Evolutionary conservation across 2,888 invertebrate species (phyloP).

Genomic region (Acronicta aceris): DNA sequence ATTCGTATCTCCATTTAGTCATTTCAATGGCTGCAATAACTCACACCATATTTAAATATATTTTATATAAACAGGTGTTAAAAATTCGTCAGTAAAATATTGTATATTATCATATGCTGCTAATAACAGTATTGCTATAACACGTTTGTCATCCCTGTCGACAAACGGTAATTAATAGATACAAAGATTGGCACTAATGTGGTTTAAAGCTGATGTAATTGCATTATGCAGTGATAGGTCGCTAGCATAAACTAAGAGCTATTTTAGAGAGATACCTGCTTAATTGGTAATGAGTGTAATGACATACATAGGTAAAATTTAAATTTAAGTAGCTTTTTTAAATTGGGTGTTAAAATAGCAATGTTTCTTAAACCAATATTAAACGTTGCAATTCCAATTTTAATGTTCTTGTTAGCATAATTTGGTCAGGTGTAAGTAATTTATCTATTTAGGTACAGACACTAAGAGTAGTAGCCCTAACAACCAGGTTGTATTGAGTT

Average conservation of each 20-base stretch:
- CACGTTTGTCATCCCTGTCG: slow-evolving; percentile 27
- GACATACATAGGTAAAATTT: too few relatives aligned
- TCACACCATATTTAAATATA: too few relatives aligned
- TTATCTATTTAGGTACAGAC: not conserved
- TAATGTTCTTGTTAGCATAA: not conserved
- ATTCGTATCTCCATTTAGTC: too few relatives aligned
- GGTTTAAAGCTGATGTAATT: slow-evolving; percentile 15
- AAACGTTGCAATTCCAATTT: not conserved
- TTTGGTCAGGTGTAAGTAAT: not conserved
- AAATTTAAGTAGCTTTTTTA: too few relatives aligned
- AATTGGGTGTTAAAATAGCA: too few relatives aligned
- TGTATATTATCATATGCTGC: slow-evolving; percentile 3
- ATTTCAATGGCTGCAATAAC: too few relatives aligned
- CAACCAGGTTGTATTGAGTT: slow-evolving; percentile 16
- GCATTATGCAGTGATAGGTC: slow-evolving; percentile 1
- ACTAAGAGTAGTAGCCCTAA: slow-evolving; percentile 34
- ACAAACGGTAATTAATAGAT: slow-evolving; percentile 20
- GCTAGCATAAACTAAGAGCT: too few relatives aligned
- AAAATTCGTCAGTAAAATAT: slow-evolving; percentile 12
- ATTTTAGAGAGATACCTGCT: too few relatives aligned
- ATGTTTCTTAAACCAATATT: too few relatives aligned
- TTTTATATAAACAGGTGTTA: slow-evolving; percentile 26
- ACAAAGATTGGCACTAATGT: slow-evolving; percentile 13
- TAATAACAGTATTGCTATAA: slow-evolving; percentile 13
- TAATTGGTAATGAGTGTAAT: too few relatives aligned